Base-by-base conservation (phyloP, 1,140 invertebrate species). In the Brachionus sp. region DNA sequence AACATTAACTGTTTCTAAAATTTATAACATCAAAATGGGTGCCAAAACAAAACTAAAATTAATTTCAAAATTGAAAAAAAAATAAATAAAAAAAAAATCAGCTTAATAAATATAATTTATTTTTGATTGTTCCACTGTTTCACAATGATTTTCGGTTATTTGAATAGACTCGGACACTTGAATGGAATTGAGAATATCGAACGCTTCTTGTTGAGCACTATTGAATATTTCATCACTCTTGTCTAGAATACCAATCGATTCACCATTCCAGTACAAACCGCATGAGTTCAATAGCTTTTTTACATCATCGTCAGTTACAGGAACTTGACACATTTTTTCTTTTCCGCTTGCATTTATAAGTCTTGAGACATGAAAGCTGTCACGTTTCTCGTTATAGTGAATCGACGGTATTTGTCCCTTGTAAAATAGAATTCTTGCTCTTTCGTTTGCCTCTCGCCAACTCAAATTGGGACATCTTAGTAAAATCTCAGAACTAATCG, bases 391-490 rank as follows among this genome's bases (percentile, higher is more conserved):
- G 39, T 83, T 70, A 13, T 83, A 83, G n/a, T 75, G 82, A 33
- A 83, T 75, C 0, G 66, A 37, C 42, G 82, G 82, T 29, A 25
- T 25, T 33, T 42, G 64, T 12, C 82, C 82, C n/a, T 66, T 70
- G 12, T 83, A 83, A 25, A 83, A 83, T n/a, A 83, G 16, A 7
- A 83, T 83, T 53, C 82, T 50, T n/a, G 82, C 82, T n/a, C 82
- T 33, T 53, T 83, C 82, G 29, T 83, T 83, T 0, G 82, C 82
- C 29, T 83, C 82, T 50, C 82, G 33, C 82, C 82, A 83, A 37
- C 42, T 83, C 37, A 83, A 73, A 42, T 57, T 80, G 0, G 77
- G 50, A 42, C 19, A 62, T 16, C 16, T 16, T 4, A 39, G 50
- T 33, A 64, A 33, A 39, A 66, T 37, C 23, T 57, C 50, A 2